Conservation (phyloP, 2,113 vertebrate species). For the Heliornis fulica region DNA sequence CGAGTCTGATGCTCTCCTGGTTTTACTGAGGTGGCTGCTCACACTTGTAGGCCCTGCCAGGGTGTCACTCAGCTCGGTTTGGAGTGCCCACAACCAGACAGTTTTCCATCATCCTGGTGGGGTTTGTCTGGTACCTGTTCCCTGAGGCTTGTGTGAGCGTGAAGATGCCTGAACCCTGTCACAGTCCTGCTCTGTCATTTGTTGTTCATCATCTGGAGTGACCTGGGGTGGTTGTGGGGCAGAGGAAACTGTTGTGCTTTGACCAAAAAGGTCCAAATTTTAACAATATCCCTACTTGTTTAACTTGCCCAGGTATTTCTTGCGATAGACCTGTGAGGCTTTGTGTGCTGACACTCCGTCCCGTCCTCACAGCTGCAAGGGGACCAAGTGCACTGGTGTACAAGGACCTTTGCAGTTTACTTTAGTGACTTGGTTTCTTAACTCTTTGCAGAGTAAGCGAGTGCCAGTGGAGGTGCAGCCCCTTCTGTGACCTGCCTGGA, state of each 20-base stretch:
- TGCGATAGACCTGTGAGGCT: not conserved
- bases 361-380: not conserved
- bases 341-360: not conserved
- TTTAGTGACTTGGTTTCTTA: not conserved
- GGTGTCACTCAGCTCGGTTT: not conserved
- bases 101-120: not conserved
- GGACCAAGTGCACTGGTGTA: not conserved
- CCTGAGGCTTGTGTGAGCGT: not conserved
- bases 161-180: not conserved
- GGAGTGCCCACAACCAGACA: not conserved
- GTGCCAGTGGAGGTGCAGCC: not conserved
- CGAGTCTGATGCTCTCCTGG: not conserved
- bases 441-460: not conserved
- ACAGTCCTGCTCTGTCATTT: fast-evolving
- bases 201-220: not conserved
- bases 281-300: not conserved
- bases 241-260: not conserved
- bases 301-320: not conserved
- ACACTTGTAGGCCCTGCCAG: not conserved
- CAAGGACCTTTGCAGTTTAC: not conserved
- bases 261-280: not conserved
- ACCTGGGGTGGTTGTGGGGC: not conserved
- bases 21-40: not conserved
- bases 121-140: not conserved
- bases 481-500: not conserved